Conservation (phyloP, 2,113 vertebrate species). For the Hyperopisus bebe region DNA sequence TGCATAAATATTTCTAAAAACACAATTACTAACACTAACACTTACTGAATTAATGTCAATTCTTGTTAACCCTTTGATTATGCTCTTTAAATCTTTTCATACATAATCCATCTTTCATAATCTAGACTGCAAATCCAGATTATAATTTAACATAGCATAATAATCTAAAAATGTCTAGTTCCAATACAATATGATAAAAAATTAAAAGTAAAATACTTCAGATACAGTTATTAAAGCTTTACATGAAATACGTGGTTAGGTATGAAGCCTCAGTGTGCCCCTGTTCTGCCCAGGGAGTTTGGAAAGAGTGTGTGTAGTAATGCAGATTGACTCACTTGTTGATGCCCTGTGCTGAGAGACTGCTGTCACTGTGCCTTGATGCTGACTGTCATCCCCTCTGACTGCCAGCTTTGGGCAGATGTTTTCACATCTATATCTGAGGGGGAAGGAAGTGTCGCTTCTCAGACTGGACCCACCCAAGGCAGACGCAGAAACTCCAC, state of each 20-base stretch:
- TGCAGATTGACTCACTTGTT: constrained; percentile 16
- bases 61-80: neutral
- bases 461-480: constrained; percentile 17
- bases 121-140: neutral
- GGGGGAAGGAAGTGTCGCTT: constrained; percentile 19
- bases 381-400: neutral
- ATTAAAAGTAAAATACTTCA: neutral
- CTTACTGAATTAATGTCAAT: neutral
- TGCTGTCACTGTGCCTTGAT: neutral
- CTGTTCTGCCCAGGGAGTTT: neutral
- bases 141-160: neutral
- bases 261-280: neutral
- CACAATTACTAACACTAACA: neutral
- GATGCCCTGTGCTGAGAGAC: neutral
- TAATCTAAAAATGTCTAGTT: neutral
- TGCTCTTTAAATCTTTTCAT: neutral
- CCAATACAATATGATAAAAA: neutral
- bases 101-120: neutral
- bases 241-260: neutral
- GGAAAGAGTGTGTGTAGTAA: neutral
- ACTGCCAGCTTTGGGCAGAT: constrained; percentile 1
- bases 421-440: constrained; percentile 18
- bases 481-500: neutral
- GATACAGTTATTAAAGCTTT: neutral
- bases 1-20: neutral